phyloP scores from a whole-genome alignment of 2,113 vertebrate genomes.

The Onychostruthus taczanowskii region DNA sequence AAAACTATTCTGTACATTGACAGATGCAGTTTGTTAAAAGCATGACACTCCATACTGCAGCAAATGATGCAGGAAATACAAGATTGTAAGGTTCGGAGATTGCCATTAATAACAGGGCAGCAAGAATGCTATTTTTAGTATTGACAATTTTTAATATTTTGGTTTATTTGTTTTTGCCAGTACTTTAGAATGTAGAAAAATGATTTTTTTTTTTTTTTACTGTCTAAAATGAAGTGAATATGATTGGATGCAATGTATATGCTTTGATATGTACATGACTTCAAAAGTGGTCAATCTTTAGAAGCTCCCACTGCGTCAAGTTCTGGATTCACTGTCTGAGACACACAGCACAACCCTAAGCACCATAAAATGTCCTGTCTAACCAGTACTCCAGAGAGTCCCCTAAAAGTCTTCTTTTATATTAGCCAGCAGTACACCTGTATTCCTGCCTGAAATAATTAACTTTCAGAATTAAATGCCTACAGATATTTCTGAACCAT shows the following conservation, averaged over 20 bases:
- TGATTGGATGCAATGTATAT: background rate
- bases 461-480: background rate
- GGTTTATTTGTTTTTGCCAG: background rate
- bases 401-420: background rate
- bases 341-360: background rate
- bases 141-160: background rate
- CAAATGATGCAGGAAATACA: slow-evolving; percentile 65
- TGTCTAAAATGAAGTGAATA: background rate
- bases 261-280: background rate
- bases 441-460: background rate
- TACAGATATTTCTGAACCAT: background rate
- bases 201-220: background rate
- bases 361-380: background rate
- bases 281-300: background rate
- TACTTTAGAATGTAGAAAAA: background rate
- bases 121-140: background rate
- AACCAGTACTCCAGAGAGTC: background rate
- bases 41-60: slow-evolving; percentile 37
- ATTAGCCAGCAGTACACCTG: background rate
- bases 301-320: background rate
- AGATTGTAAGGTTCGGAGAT: background rate
- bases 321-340: background rate
- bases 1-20: background rate
- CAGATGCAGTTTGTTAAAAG: slow-evolving; percentile 42
- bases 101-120: slow-evolving; percentile 46